A percentile compares a stretch with the other conserved stretches of the same genome.
These are phyloP conservation scores for Apoda limacodes DNA, from an alignment of 2,888 invertebrate genomes.

Conservation along the genomic window DNA sequence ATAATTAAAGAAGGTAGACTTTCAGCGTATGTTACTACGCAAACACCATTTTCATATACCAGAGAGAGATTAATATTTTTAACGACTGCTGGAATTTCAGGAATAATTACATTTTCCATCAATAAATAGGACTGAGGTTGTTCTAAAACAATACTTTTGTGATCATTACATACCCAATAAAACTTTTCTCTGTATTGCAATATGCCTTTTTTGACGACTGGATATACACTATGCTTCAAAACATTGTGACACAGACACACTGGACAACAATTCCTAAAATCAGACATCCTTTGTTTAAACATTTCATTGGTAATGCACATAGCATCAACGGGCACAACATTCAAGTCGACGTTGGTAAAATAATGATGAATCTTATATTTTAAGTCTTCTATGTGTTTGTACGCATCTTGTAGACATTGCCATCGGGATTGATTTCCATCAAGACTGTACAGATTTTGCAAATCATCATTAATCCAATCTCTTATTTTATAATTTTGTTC, in stretches of 20 bases:
- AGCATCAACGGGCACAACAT: constrained; percentile 55
- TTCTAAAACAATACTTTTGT: constrained; percentile 53
- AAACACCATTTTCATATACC: constrained; percentile 67
- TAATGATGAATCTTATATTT: constrained; percentile 62
- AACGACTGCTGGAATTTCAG: constrained; percentile 62
- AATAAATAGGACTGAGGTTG: constrained; percentile 48
- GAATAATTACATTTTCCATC: constrained; percentile 33
- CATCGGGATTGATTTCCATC: constrained; percentile 65
- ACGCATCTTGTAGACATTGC: constrained; percentile 59
- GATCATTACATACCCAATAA: constrained; percentile 73
- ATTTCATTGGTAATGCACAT: constrained; percentile 69
- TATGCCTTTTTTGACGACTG: constrained; percentile 65
- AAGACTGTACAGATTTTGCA: constrained; percentile 64
- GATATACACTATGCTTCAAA: constrained; percentile 45
- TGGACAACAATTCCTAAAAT: constrained; percentile 69
- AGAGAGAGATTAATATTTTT: constrained; percentile 41
- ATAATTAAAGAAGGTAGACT: constrained; percentile 57
- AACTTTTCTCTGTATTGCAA: constrained; percentile 64
- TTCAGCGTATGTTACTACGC: constrained; percentile 72
- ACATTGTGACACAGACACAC: constrained; percentile 57
- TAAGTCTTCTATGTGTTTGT: constrained; percentile 36
- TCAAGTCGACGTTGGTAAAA: constrained; percentile 48
- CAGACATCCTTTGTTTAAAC: constrained; percentile 58
- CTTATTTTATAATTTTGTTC: constrained; percentile 36
- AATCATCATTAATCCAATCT: constrained; percentile 61